These are phyloP conservation scores for Diplodus puntazzo DNA, from an alignment of 2,797 vertebrate species.

Conservation along the genomic window DNA sequence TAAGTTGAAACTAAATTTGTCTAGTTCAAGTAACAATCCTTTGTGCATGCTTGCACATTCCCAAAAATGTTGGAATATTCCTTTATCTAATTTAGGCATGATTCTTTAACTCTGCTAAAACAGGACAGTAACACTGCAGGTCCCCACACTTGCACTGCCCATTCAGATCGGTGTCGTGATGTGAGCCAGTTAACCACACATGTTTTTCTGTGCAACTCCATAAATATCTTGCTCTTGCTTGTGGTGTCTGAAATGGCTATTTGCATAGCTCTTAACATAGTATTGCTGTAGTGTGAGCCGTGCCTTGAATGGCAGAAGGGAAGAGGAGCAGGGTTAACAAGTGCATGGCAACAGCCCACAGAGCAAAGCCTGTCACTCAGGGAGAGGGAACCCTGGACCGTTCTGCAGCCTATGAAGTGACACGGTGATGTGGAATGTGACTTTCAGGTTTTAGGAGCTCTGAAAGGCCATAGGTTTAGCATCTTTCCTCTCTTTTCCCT, in stretches of 20 bases:
- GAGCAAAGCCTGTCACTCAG: constrained; percentile 79
- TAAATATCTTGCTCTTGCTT: constrained; percentile 70
- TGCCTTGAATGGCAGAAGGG: constrained; percentile 76
- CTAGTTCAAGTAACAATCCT: neutral
- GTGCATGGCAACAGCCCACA: constrained; percentile 75
- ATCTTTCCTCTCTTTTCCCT: constrained; percentile 51
- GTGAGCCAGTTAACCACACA: constrained; percentile 39
- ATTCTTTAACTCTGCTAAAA: constrained; percentile 4
- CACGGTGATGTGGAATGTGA: constrained; percentile 80
- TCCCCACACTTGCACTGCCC: neutral
- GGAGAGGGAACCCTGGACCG: constrained; percentile 58
- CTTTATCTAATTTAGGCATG: neutral
- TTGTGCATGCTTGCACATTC: constrained; percentile 1
- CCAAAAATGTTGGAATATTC: constrained; percentile 13
- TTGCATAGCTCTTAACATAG: constrained; percentile 74
- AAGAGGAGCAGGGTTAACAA: constrained; percentile 79
- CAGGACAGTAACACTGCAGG: neutral
- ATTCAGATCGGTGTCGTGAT: constrained; percentile 30
- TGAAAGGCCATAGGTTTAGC: constrained; percentile 59
- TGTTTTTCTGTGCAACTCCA: constrained; percentile 52
- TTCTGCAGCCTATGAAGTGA: constrained; percentile 62
- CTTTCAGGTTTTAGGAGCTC: constrained; percentile 71
- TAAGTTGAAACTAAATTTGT: too few species aligned
- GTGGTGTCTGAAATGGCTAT: constrained; percentile 74
- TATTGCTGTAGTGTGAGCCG: constrained; percentile 58